Evolutionary conservation across 2,888 invertebrate species (phyloP).

Genomic region (Apamea sordens): DNA sequence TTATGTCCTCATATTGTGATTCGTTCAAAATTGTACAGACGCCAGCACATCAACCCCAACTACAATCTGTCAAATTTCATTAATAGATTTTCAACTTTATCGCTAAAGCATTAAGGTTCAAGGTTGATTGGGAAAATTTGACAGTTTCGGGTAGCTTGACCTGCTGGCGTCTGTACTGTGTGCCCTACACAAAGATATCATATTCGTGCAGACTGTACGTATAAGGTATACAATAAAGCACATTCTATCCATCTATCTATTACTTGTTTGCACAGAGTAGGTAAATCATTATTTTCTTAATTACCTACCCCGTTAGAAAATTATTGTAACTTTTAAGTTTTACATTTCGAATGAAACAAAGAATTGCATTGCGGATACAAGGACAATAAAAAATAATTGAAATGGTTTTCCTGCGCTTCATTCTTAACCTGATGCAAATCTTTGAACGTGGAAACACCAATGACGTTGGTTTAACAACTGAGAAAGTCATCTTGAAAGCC

Average conservation of each 20-base stretch:
- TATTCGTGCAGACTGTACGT: background rate
- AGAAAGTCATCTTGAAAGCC: constrained; percentile 1
- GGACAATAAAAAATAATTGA: background rate
- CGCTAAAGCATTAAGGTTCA: no score
- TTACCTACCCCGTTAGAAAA: background rate
- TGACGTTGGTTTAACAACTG: background rate
- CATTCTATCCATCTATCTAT: background rate
- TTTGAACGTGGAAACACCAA: constrained; percentile 7
- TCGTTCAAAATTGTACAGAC: background rate
- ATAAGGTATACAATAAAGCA: background rate
- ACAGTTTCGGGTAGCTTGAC: no score
- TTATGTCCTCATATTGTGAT: no score
- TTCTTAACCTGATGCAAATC: constrained; percentile 13
- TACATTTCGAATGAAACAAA: background rate
- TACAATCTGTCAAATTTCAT: no score
- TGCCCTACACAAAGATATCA: background rate
- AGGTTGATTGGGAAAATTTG: no score
- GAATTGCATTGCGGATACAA: background rate
- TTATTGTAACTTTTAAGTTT: background rate
- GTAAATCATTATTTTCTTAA: background rate
- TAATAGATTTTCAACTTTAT: no score
- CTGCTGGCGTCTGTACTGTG: no score
- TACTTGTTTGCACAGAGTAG: background rate
- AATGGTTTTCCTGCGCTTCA: constrained; percentile 25
- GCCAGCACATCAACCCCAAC: no score